Evolutionary conservation across 2,888 invertebrate genomes (phyloP), one percentile per base, ranked within the genome.

Genomic region (Drosophila borealis): DNA sequence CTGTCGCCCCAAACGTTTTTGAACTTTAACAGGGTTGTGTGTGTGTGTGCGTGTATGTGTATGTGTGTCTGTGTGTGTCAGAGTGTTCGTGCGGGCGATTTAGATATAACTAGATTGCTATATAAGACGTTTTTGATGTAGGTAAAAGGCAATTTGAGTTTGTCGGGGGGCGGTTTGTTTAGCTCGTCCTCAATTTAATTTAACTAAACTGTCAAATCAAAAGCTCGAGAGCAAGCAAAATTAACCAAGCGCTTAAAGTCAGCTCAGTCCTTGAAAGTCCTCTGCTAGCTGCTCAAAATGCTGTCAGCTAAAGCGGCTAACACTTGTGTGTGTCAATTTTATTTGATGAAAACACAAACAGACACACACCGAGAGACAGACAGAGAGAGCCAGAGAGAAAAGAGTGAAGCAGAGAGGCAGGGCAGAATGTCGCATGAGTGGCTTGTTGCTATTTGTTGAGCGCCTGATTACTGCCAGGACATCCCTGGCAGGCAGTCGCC

Each of bases 161-260:
- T 74, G 69, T 78, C 48, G 61, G 21, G 49, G 17, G 36, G 49
- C 50, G 65, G 73, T 65, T 72, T 71, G 66, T 82, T 73, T 80
- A 17, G 63, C 69, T 77, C 59, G 67, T 67, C 68, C 72, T 62
- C 77, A 84, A 86, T 88, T 88, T 89, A 85, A 89, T 89, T 89
- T 85, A 74, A 88, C 85, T 81, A 84, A 89, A 87, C 88, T 88
- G 89, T 88, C 85, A 89, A 86, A 86, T 86, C 88, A 88, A 89
- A 89, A 89, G 78, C 78, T 68, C 70, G 69, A 73, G 56, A 70
- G 63, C 67, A 71, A 69, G 68, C 79, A 57, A 67, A 88, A 80
- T 86, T 83, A 83, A 83, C 86, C 86, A 88, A 86, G 75, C 86
- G 80, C 83, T 74, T 73, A 71, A 88, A 85, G 80, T 69, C 86